A percentile compares a stretch with the other conserved stretches of the same genome.
Conservation (phyloP, 1,140 invertebrate genomes). For the Apolygus lucorum region DNA sequence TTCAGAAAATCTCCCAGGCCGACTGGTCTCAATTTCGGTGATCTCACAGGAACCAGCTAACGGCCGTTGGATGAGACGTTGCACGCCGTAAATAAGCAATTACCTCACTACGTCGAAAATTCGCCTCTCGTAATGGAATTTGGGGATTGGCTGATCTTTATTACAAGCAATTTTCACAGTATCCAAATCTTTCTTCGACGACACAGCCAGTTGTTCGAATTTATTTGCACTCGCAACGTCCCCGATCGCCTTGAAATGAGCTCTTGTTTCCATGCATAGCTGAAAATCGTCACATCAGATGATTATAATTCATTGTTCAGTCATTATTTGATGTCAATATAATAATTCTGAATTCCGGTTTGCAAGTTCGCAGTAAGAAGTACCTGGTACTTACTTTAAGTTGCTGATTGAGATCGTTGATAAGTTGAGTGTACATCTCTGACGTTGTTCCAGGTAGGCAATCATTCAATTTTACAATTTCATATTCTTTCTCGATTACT, state of each 20-base stretch:
- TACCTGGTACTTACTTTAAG: constrained; percentile 56
- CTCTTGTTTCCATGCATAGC: constrained; percentile 74
- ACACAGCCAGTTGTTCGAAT: constrained; percentile 78
- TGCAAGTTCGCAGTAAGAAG: no score
- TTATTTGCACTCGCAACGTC: constrained; percentile 81
- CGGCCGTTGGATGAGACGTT: no score
- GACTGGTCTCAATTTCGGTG: no score
- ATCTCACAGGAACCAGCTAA: no score
- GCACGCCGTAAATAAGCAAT: constrained; percentile 24
- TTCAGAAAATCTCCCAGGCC: no score
- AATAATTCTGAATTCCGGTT: no score
- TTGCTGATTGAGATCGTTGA: constrained; percentile 76
- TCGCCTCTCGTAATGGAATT: constrained; percentile 87
- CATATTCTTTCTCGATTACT: constrained; percentile 62
- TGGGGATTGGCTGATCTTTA: constrained; percentile 52
- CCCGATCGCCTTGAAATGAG: constrained; percentile 87
- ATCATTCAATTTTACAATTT: constrained; percentile 60
- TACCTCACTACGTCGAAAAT: constrained; percentile 83
- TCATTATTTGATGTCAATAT: no score
- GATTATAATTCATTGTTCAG: no score
- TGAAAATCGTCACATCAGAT: no score
- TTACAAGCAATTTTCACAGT: constrained; percentile 63
- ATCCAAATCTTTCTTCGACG: constrained; percentile 82
- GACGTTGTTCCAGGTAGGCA: constrained; percentile 45
- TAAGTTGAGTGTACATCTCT: constrained; percentile 64